Evolutionary conservation across 2,113 vertebrate genomes (phyloP).

Genomic region (Meles meles): DNA sequence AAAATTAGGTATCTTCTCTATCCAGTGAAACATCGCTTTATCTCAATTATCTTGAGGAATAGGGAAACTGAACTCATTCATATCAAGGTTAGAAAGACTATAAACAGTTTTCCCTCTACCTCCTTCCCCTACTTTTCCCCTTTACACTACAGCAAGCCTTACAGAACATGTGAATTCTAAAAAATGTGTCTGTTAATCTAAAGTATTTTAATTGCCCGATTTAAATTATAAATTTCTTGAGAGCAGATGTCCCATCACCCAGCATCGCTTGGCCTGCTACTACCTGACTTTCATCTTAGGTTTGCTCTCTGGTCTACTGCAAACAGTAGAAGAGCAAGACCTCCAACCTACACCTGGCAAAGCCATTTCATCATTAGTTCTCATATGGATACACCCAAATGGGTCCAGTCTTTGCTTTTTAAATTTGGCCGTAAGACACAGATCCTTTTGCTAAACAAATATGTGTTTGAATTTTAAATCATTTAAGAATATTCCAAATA

Average conservation of each 20-base stretch:
- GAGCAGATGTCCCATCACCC: background rate
- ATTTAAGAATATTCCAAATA: background rate
- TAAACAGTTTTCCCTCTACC: background rate
- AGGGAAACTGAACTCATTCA: background rate
- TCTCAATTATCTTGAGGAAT: background rate
- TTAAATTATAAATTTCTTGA: background rate
- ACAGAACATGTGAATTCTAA: background rate
- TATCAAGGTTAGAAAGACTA: background rate
- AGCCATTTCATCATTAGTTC: background rate
- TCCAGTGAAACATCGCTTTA: background rate
- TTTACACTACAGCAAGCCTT: background rate
- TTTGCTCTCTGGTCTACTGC: background rate
- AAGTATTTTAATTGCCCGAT: background rate
- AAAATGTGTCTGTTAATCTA: background rate
- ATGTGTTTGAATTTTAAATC: background rate
- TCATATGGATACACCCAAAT: background rate
- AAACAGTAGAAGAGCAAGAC: too few relatives aligned
- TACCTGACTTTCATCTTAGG: background rate
- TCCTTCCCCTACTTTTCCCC: background rate
- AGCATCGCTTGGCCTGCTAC: background rate
- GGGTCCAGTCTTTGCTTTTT: background rate
- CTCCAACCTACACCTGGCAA: background rate
- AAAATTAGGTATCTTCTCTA: background rate
- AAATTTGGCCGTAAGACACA: background rate
- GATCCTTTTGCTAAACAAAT: constrained; percentile 12